Percentiles rank a stretch among this genome's conserved stretches.
These are phyloP conservation scores for Pseudococcus viburni DNA, from an alignment of 2,888 invertebrate species.

Conservation along the genomic window DNA sequence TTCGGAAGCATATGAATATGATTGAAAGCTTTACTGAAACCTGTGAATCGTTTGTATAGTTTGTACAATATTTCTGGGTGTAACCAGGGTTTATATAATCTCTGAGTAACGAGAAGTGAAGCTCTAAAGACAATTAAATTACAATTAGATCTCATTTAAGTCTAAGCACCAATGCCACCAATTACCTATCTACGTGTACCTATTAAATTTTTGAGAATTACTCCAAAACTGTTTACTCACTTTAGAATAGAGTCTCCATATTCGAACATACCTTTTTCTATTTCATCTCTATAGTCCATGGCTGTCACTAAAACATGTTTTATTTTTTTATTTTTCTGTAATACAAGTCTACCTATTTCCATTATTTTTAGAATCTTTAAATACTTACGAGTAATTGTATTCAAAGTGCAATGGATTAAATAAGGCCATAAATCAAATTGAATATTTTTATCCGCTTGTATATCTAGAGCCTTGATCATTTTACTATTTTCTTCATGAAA, in stretches of 20 bases:
- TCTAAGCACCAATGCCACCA: too few species aligned
- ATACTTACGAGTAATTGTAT: not conserved
- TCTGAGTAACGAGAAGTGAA: not conserved
- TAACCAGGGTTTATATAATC: constrained; percentile 15
- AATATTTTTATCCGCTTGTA: not conserved
- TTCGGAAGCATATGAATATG: not conserved
- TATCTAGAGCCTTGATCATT: not conserved
- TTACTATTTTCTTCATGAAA: not conserved
- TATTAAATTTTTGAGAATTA: too few species aligned
- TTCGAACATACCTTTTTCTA: not conserved
- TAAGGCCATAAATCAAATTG: constrained; percentile 30
- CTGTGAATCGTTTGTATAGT: not conserved
- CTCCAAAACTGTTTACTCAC: not conserved
- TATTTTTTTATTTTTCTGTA: too few species aligned
- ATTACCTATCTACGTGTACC: too few species aligned
- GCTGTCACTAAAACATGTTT: not conserved
- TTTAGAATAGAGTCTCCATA: constrained; percentile 1
- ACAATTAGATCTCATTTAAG: too few species aligned
- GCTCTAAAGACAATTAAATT: not conserved
- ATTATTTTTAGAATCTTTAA: not conserved
- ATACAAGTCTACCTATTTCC: too few species aligned
- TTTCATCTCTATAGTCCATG: not conserved
- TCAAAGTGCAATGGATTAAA: not conserved
- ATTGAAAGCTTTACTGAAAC: not conserved
- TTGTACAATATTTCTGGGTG: not conserved